Conservation (phyloP, 1,140 invertebrate genomes). For the Ylistrum balloti region DNA sequence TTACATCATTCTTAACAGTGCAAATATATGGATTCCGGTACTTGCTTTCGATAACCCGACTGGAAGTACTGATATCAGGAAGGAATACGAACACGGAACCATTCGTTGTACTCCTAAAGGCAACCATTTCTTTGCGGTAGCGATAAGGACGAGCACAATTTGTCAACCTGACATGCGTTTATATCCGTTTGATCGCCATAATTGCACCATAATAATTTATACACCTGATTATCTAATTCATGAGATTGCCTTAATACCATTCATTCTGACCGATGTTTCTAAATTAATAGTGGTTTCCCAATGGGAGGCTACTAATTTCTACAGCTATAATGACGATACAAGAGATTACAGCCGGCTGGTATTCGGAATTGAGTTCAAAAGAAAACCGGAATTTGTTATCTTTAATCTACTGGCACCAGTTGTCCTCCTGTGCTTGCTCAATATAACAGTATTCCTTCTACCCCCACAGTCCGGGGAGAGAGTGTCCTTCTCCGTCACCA, state of each 20-base stretch:
- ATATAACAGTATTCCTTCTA: neutral
- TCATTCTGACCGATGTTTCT: neutral
- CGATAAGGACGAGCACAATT: neutral
- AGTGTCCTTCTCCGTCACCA: neutral
- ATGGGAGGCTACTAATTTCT: neutral
- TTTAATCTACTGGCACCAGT: neutral
- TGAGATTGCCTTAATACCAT: neutral
- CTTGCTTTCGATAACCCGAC: neutral
- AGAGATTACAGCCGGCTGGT: too few relatives aligned
- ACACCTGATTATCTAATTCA: neutral
- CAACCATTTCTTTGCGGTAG: neutral
- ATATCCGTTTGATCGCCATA: neutral
- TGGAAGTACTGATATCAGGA: neutral
- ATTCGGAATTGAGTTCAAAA: neutral
- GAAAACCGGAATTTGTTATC: neutral
- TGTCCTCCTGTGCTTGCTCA: neutral
- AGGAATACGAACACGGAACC: neutral
- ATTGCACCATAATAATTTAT: neutral
- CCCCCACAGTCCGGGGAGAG: constrained; percentile 6
- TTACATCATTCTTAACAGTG: neutral
- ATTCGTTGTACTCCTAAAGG: neutral
- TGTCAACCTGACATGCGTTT: neutral
- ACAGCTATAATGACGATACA: neutral
- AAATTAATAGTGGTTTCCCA: neutral
- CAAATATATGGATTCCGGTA: neutral